Evolutionary conservation across 2,113 vertebrate species (phyloP).

Genomic region (Sceloporus undulatus): DNA sequence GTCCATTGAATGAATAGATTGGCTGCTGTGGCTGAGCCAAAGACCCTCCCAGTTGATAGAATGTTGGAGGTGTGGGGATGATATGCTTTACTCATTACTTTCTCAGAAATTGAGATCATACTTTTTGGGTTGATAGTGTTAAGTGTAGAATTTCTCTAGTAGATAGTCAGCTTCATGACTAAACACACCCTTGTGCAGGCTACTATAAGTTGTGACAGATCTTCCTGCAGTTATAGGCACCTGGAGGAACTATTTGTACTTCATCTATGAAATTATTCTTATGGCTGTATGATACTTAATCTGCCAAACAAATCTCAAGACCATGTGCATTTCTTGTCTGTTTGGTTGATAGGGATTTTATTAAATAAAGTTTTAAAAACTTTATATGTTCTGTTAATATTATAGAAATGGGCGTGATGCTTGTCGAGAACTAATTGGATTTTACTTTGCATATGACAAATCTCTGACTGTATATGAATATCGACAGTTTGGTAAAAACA

Average conservation of each 20-base stretch:
- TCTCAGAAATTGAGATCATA: background rate
- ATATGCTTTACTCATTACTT: background rate
- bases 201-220: background rate
- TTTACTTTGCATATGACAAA: conserved; percentile 82
- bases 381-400: conserved; percentile 46
- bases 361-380: background rate
- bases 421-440: conserved; percentile 84
- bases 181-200: background rate
- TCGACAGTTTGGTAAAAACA: conserved; percentile 86
- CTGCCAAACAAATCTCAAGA: background rate
- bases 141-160: background rate
- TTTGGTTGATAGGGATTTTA: conserved; percentile 23
- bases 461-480: conserved; percentile 86
- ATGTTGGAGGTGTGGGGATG: background rate
- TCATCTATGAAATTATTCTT: background rate
- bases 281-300: background rate
- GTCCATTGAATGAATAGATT: background rate
- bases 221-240: background rate
- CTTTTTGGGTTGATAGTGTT: background rate
- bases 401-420: conserved; percentile 84
- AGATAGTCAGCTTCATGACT: background rate
- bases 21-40: background rate
- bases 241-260: background rate
- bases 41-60: background rate
- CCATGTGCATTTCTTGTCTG: background rate